Base-by-base conservation (phyloP, 2,113 vertebrate species). In the Mirounga angustirostris region DNA sequence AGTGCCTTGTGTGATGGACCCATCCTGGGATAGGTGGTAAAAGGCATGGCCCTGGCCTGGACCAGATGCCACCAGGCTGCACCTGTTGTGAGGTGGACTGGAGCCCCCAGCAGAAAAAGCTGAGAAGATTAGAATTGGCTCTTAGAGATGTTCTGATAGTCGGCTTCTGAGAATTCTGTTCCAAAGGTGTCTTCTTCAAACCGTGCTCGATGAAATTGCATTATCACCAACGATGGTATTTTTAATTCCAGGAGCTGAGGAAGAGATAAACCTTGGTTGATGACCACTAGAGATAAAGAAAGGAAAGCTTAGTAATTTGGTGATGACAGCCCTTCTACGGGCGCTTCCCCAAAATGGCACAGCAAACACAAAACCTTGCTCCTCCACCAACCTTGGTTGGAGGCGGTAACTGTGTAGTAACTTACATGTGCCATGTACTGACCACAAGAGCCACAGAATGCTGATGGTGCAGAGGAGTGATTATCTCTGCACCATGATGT, bases 261-360 rank as follows among this genome's bases (percentile, higher is more conserved):
- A 95, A 61, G 43, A 91, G 65, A 54, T 15, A 71, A 54, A 9
- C n/a, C 63, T 97, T 80, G 15, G 69, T 8, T 58, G 91, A 67
- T 95, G 11, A 43, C 91, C 63, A 61, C 2, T 6, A 71, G 46
- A 95, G 97, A 94, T 83, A 87, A 89, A 43, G 89, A 79, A 84
- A 78, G 71, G 22, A 71, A 71, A 83, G 59, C 33, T 76, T 16
- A 43, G 15, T 43, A 69, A 36, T 33, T 61, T 2, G 0, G 82
- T 24, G 65, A 43, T 40, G 58, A 0, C 12, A 1, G 50, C 88
- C 4, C 33, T 8, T 30, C 26, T 26, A 1, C 6, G 36, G 71
- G 26, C 52, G 22, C n/a, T 7, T 13, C 26, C 54, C 28, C 40
- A 1, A 2, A 24, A 63, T 83, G 84, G 28, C 59, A 12, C 22